Conservation (phyloP, 2,797 vertebrate genomes). For the Antrozous pallidus region DNA sequence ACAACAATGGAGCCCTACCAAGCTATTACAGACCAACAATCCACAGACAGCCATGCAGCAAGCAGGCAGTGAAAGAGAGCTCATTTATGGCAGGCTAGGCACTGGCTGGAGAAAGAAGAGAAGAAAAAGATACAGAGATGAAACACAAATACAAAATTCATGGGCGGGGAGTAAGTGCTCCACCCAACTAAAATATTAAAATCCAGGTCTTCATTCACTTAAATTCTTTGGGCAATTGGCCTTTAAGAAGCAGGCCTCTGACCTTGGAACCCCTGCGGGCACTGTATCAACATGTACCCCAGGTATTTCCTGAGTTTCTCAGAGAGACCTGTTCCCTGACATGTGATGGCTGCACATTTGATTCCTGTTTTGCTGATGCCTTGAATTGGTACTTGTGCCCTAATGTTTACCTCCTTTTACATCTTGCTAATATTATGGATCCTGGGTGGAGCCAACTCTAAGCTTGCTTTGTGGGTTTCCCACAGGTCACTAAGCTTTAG, state of each 20-base stretch:
- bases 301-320: background rate
- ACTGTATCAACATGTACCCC: background rate
- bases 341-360: too few species aligned
- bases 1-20: background rate
- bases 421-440: background rate
- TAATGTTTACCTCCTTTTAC: background rate
- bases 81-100: background rate
- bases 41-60: background rate
- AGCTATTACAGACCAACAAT: background rate
- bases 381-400: background rate
- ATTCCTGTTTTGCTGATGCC: background rate
- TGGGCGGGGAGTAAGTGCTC: rapidly evolving
- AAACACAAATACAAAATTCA: background rate
- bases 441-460: background rate
- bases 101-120: background rate
- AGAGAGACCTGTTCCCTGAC: background rate
- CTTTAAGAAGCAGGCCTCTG: background rate
- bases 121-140: background rate
- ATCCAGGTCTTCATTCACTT: background rate
- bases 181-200: background rate
- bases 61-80: rapidly evolving
- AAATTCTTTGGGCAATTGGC: background rate
- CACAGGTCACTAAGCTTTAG: background rate
- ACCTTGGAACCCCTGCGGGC: background rate
- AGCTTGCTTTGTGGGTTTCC: background rate